phyloP scores from a whole-genome alignment of 2,113 vertebrate genomes.

The Oostethus manadensis region DNA sequence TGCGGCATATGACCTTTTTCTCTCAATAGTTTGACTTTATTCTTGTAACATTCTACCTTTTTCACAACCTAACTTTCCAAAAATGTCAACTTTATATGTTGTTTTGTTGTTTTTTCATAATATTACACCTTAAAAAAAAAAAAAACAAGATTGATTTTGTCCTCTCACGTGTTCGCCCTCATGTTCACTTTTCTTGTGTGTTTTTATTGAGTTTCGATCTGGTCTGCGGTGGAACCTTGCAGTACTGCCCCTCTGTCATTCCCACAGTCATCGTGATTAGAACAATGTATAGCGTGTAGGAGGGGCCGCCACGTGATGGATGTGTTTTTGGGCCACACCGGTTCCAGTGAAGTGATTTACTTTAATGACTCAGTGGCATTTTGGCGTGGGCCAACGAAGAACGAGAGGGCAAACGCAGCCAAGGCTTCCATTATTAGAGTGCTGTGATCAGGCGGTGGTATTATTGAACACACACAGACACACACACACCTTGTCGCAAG shows the following conservation, averaged over 20 bases:
- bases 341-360: constrained; percentile 56
- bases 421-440: constrained; percentile 28
- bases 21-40: too few relatives aligned
- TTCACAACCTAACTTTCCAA: too few relatives aligned
- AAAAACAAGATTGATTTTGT: constrained; percentile 27
- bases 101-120: too few relatives aligned
- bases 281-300: constrained; percentile 18
- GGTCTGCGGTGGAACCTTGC: neutral
- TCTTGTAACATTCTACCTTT: too few relatives aligned
- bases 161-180: neutral
- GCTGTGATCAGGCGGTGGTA: constrained; percentile 14
- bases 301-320: constrained; percentile 36
- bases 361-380: constrained; percentile 53
- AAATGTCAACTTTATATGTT: too few relatives aligned
- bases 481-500: constrained; percentile 1
- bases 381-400: constrained; percentile 13
- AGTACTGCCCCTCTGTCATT: constrained; percentile 41
- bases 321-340: constrained; percentile 42
- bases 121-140: too few relatives aligned
- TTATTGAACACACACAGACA: neutral
- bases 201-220: constrained; percentile 38
- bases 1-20: too few relatives aligned
- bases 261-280: constrained; percentile 18
- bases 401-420: constrained; percentile 8
- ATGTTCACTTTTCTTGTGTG: constrained; percentile 17